phyloP scores from a whole-genome alignment of 2,113 vertebrate species.

The Erinaceus europaeus region DNA sequence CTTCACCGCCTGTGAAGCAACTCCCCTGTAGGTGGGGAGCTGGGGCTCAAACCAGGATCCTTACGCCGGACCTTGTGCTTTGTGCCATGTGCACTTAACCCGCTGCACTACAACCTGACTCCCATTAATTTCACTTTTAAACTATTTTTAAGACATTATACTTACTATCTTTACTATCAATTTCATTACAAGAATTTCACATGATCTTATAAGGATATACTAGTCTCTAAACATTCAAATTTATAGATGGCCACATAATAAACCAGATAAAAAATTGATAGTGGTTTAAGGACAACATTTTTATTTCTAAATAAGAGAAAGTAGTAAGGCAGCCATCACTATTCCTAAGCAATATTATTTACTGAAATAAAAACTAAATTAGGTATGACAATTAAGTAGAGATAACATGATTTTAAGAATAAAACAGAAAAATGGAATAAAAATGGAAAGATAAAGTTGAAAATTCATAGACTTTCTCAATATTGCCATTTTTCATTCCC shows the following conservation, averaged over 20 bases:
- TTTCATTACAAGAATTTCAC: not conserved
- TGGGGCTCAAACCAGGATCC: too few relatives aligned
- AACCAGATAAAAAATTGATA: not conserved
- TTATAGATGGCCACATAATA: too few relatives aligned
- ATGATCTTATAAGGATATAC: not conserved
- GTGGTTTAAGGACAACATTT: not conserved
- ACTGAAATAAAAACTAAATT: not conserved
- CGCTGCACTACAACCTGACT: too few relatives aligned
- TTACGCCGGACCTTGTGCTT: too few relatives aligned
- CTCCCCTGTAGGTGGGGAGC: too few relatives aligned
- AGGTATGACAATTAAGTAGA: not conserved
- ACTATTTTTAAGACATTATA: not conserved
- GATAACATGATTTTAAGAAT: not conserved
- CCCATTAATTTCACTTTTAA: not conserved
- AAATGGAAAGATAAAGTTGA: not conserved
- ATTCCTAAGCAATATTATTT: not conserved
- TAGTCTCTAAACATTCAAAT: not conserved
- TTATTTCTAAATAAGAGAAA: not conserved
- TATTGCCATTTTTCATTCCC: not conserved
- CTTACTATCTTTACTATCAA: not conserved
- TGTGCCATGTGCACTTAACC: too few relatives aligned
- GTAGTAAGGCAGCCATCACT: not conserved
- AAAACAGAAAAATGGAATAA: not conserved
- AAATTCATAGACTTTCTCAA: not conserved
- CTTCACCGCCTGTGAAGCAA: too few relatives aligned